Percentiles rank a stretch among this genome's conserved stretches.
Conservation (phyloP, 2,113 vertebrate genomes). For the Neodontobutis hainanensis region DNA sequence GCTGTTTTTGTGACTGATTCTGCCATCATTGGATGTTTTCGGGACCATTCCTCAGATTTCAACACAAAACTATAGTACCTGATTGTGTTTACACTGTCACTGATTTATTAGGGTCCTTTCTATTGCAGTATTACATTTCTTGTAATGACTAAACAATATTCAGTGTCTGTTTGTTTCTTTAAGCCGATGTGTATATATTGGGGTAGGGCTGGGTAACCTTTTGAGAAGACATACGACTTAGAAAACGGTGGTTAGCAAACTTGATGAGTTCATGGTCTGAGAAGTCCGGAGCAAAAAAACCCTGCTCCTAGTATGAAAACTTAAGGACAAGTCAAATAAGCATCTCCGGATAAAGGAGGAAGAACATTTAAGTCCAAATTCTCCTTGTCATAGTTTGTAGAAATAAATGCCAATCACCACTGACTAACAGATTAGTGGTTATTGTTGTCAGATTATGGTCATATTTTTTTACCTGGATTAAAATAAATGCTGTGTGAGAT, state of each 20-base stretch:
- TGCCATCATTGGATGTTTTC: constrained; percentile 39
- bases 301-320: constrained; percentile 19
- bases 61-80: constrained; percentile 63
- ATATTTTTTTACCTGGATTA: background rate
- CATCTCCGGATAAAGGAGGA: background rate
- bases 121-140: constrained; percentile 57
- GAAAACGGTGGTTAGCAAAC: constrained; percentile 59
- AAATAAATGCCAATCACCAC: background rate
- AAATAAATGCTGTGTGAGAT: constrained; percentile 7
- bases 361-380: background rate
- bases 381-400: background rate
- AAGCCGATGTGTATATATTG: constrained; percentile 66
- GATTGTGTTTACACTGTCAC: constrained; percentile 75
- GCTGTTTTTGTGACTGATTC: background rate
- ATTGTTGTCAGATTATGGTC: no score
- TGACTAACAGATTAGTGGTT: no score
- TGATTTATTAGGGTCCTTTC: constrained; percentile 70
- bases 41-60: constrained; percentile 58
- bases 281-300: constrained; percentile 44
- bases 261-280: constrained; percentile 66
- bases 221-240: constrained; percentile 58
- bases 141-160: constrained; percentile 69
- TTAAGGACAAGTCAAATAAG: background rate
- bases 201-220: constrained; percentile 17
- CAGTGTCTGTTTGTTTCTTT: constrained; percentile 74